Base-by-base conservation (phyloP, 2,113 vertebrate genomes). In the Oreotrochilus melanogaster region DNA sequence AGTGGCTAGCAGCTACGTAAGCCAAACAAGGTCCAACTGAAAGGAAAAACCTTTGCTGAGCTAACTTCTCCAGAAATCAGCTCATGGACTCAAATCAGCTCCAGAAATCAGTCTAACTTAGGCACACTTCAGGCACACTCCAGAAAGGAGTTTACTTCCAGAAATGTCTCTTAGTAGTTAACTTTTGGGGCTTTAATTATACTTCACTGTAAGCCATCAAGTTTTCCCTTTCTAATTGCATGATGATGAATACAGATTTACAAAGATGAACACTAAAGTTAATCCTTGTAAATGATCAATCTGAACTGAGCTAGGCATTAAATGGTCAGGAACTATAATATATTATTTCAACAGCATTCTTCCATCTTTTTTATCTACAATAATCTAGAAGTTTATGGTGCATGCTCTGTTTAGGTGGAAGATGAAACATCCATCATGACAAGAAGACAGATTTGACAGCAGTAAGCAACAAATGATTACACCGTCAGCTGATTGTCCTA, bases 251-350 rank as follows among this genome's bases (percentile, higher is more conserved):
- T 47, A 66, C 31, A 56, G 21, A 83, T 86, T 92, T 96, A 4
- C 18, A 95, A 66, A 70, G 18, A 90, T 8, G 30, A 67, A 51
- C 31, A 45, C 35, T 91, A 89, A 87, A 94, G 91, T 82, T 87
- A 95, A 96, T 95, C 23, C 13, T 50, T 89, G 14, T 62, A 93
- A 95, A 79, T 17, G 57, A 89, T 90, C 66, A 80, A n/a, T 95
- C 61, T 92, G 48, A 54, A 81, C 35, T 56, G 17, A 93, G 11
- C 22, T 84, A 89, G 61, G 22, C 21, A 92, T 37, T 45, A 96
- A 93, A 86, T 65, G 33, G 37, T 80, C 30, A 95, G 43, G 33
- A 80, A 65, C 54, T 82, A 45, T 74, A 92, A 82, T 66, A 48
- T 60, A 82, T 89, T n/a, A 54, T 89, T 96, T 91, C 27, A 85